These are phyloP conservation scores for Channa argus DNA, from an alignment of 2,113 vertebrate genomes.

Conservation along the genomic window DNA sequence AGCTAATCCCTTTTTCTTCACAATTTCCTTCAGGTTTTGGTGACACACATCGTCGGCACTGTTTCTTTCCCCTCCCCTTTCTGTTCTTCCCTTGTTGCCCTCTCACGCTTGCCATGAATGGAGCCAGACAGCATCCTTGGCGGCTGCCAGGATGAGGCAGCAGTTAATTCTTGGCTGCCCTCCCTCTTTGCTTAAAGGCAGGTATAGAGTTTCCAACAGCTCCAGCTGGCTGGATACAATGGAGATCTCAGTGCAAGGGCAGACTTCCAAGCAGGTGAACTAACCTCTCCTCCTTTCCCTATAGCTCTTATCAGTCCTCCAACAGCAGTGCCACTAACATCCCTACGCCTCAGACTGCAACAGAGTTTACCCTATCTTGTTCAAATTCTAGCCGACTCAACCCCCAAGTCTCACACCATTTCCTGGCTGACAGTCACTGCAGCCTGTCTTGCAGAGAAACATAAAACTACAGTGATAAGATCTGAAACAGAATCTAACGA, in stretches of 20 bases:
- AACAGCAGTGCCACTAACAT: slow-evolving; percentile 54
- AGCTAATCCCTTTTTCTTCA: slow-evolving; percentile 21
- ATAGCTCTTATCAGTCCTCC: slow-evolving; percentile 48
- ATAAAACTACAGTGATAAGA: slow-evolving; percentile 65
- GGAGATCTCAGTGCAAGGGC: slow-evolving; percentile 76
- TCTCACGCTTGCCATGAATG: slow-evolving; percentile 75
- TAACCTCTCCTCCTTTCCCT: slow-evolving; percentile 61
- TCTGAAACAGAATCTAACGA: slow-evolving; percentile 62
- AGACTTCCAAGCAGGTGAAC: slow-evolving; percentile 80
- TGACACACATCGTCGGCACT: slow-evolving; percentile 43
- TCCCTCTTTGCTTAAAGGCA: slow-evolving; percentile 84
- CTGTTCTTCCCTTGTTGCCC: slow-evolving; percentile 51
- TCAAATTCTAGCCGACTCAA: slow-evolving; percentile 49
- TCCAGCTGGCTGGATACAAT: slow-evolving; percentile 83
- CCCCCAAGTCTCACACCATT: slow-evolving; percentile 44
- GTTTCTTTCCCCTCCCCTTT: slow-evolving; percentile 47
- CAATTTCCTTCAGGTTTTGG: slow-evolving; percentile 43
- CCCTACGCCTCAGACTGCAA: slow-evolving; percentile 36
- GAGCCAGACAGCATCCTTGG: slow-evolving; percentile 79
- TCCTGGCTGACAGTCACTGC: slow-evolving; percentile 52
- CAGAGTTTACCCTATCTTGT: slow-evolving; percentile 51
- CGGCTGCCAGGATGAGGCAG: slow-evolving; percentile 82
- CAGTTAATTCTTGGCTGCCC: slow-evolving; percentile 85
- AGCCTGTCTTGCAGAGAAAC: slow-evolving; percentile 48
- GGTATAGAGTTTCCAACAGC: slow-evolving; percentile 85